These are phyloP conservation scores for Endotricha flammealis DNA, from an alignment of 2,888 invertebrate genomes.

Conservation along the genomic window DNA sequence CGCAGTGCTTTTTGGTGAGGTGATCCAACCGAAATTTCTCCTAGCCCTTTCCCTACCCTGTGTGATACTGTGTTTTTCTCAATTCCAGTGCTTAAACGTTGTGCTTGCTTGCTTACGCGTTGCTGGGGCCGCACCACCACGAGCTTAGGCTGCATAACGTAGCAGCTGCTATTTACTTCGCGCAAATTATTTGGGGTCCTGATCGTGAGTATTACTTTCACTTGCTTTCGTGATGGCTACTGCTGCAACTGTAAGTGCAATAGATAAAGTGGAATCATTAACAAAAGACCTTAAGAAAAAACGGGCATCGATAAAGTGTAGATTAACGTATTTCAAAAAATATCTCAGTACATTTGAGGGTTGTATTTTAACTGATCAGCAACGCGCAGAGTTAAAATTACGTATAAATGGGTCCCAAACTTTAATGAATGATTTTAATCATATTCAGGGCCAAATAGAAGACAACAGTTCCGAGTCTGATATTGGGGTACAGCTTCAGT, in stretches of 20 bases:
- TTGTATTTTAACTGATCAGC: background rate
- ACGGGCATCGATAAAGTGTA: background rate
- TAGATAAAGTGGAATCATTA: slow-evolving; percentile 2
- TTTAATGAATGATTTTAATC: slow-evolving; percentile 5
- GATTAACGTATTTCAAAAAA: slow-evolving; percentile 1
- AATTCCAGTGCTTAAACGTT: slow-evolving; percentile 1
- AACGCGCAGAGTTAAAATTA: slow-evolving; percentile 1
- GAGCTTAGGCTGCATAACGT: background rate
- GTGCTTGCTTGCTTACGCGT: slow-evolving; percentile 4
- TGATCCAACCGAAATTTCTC: slow-evolving; percentile 1
- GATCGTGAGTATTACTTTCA: slow-evolving; percentile 3
- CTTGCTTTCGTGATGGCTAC: slow-evolving; percentile 1
- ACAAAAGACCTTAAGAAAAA: slow-evolving; percentile 2
- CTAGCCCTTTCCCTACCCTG: background rate
- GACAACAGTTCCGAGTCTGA: background rate
- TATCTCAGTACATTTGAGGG: background rate
- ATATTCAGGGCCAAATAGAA: slow-evolving; percentile 1
- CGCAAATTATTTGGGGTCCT: background rate
- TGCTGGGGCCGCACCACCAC: background rate
- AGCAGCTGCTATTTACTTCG: background rate
- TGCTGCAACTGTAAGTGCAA: background rate
- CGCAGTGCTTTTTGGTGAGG: slow-evolving; percentile 1
- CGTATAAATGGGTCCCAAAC: background rate
- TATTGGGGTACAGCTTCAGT: background rate
- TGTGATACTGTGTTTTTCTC: slow-evolving; percentile 6